phyloP scores from a whole-genome alignment of 2,888 invertebrate genomes.

The Polylopha cassiicola region DNA sequence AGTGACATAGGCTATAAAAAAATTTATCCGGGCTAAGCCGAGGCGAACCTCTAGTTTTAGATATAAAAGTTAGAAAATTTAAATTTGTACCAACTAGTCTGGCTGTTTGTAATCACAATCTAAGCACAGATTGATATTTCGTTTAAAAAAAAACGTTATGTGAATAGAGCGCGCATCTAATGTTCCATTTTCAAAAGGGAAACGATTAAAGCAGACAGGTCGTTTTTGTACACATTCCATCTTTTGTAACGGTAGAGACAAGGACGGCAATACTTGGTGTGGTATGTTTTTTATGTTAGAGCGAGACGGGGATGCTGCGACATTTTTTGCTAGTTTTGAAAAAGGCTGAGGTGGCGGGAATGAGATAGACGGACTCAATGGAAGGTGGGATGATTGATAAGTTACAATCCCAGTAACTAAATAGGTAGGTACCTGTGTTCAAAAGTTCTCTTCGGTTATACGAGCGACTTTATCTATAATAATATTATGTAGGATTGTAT shows the following conservation, averaged over 20 bases:
- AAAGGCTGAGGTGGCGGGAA: constrained; percentile 21
- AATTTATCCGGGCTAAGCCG: too few relatives aligned
- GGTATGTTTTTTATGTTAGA: constrained; percentile 19
- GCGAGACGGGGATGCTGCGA: constrained; percentile 31
- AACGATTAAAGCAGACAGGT: constrained; percentile 36
- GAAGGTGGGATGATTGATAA: too few relatives aligned
- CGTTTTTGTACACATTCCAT: constrained; percentile 57
- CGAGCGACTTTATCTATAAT: too few relatives aligned
- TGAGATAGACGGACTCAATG: constrained; percentile 26
- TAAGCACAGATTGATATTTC: constrained; percentile 15
- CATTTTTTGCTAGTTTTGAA: constrained; percentile 39
- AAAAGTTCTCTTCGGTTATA: too few relatives aligned
- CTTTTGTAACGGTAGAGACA: constrained; percentile 50
- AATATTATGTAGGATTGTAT: too few relatives aligned
- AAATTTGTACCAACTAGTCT: too few relatives aligned
- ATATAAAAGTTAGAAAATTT: too few relatives aligned
- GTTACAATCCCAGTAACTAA: too few relatives aligned
- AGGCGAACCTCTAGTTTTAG: too few relatives aligned
- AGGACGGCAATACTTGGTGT: constrained; percentile 23
- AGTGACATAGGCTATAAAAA: too few relatives aligned
- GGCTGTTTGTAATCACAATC: too few relatives aligned
- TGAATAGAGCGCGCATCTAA: constrained; percentile 33
- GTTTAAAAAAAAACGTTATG: constrained; percentile 32
- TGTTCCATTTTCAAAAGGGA: constrained; percentile 47
- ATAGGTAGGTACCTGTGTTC: too few relatives aligned